phyloP scores from a whole-genome alignment of 2,888 invertebrate species.

The Holacanthella duospinosa region DNA sequence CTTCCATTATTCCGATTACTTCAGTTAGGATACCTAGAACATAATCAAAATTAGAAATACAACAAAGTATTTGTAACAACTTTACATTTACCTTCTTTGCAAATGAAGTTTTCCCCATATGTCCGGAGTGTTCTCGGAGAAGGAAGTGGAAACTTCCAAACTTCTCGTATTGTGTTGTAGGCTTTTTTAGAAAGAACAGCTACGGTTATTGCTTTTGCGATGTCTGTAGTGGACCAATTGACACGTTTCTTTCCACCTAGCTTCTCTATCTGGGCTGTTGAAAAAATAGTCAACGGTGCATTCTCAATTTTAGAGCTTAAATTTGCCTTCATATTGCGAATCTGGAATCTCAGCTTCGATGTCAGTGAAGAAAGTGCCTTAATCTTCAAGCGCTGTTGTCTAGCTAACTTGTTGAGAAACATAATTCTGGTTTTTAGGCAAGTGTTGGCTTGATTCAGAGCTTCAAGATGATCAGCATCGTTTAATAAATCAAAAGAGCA shows the following conservation, averaged over 20 bases:
- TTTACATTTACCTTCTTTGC: not conserved
- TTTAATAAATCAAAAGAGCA: too few species aligned
- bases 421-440: too few species aligned
- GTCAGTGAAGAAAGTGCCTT: too few species aligned
- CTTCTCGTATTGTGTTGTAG: not conserved
- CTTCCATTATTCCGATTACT: not conserved
- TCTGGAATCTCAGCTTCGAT: too few species aligned
- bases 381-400: too few species aligned
- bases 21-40: not conserved
- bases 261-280: not conserved
- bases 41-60: not conserved
- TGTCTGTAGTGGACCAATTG: not conserved
- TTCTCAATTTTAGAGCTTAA: too few species aligned
- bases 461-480: too few species aligned
- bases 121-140: constrained; percentile 8
- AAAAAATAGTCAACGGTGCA: too few species aligned
- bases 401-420: too few species aligned
- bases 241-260: not conserved
- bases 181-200: not conserved
- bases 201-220: not conserved
- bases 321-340: too few species aligned
- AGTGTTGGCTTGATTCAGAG: too few species aligned
- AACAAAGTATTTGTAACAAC: too few species aligned
- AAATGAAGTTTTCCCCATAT: not conserved
- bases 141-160: constrained; percentile 12